Percentiles rank a stretch among this genome's conserved stretches.
Conservation (phyloP, 2,888 invertebrate species). For the Tortrix viridana region DNA sequence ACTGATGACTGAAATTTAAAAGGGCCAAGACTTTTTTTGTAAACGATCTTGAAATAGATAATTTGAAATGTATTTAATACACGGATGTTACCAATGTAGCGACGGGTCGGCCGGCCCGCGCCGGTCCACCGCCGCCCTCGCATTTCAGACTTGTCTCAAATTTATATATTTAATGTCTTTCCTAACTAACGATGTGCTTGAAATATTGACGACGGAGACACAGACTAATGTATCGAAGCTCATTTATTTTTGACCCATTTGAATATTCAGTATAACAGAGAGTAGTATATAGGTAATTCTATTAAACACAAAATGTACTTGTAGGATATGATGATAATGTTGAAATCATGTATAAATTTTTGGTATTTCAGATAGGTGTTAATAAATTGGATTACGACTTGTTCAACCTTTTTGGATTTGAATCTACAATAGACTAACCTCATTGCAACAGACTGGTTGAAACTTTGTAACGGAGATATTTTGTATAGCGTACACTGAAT, state of each 20-base stretch:
- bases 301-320: constrained; percentile 80
- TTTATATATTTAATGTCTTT: constrained; percentile 40
- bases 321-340: constrained; percentile 82
- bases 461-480: constrained; percentile 80
- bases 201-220: constrained; percentile 28
- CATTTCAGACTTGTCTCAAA: constrained; percentile 72
- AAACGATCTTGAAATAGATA: constrained; percentile 46
- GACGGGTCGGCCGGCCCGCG: neutral
- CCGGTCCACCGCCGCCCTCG: constrained; percentile 67
- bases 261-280: constrained; percentile 75
- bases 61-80: constrained; percentile 27
- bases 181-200: constrained; percentile 34
- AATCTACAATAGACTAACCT: constrained; percentile 82
- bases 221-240: constrained; percentile 54
- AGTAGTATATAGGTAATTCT: constrained; percentile 79
- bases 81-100: constrained; percentile 1
- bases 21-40: constrained; percentile 74
- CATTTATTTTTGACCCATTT: constrained; percentile 73
- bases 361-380: constrained; percentile 80
- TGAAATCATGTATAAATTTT: constrained; percentile 75
- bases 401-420: constrained; percentile 83
- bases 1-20: constrained; percentile 78
- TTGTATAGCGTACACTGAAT: constrained; percentile 82
- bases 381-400: constrained; percentile 76
- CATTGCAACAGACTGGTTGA: constrained; percentile 82